These are phyloP conservation scores for Carollia perspicillata DNA, from an alignment of 2,113 vertebrate species.

Conservation along the genomic window DNA sequence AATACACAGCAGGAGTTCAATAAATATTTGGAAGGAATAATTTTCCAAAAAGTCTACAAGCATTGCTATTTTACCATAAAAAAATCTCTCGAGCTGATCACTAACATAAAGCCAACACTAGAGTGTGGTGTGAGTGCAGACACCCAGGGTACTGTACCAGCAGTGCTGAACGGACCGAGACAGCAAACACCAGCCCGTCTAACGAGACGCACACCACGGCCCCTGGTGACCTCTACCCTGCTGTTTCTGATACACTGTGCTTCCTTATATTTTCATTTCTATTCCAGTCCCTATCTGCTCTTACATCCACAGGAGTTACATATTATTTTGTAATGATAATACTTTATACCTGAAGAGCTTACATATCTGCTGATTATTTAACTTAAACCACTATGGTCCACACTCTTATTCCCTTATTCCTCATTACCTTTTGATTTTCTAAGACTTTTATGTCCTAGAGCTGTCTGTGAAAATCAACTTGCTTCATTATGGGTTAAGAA, in stretches of 20 bases:
- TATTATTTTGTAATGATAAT: constrained; percentile 22
- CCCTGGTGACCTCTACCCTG: neutral
- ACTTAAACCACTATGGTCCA: neutral
- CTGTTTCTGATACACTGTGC: neutral
- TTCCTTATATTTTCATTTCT: neutral
- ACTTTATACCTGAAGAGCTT: neutral
- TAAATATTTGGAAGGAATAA: neutral
- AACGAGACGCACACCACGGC: neutral
- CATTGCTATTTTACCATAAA: neutral
- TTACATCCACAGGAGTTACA: neutral
- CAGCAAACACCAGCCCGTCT: neutral
- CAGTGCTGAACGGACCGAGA: neutral
- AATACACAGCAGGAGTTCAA: neutral
- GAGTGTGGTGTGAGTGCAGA: neutral
- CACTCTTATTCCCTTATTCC: neutral
- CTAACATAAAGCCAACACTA: constrained; percentile 16
- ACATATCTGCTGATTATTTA: neutral
- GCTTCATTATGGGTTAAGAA: neutral
- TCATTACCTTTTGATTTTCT: neutral
- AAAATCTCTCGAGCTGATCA: neutral
- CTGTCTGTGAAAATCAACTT: neutral
- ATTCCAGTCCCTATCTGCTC: constrained; percentile 6
- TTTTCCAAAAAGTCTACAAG: constrained; percentile 21
- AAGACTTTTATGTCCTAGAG: neutral
- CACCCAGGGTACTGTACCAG: neutral